Evolutionary conservation across 2,113 vertebrate genomes (phyloP).

Genomic region (Gyps fulvus): DNA sequence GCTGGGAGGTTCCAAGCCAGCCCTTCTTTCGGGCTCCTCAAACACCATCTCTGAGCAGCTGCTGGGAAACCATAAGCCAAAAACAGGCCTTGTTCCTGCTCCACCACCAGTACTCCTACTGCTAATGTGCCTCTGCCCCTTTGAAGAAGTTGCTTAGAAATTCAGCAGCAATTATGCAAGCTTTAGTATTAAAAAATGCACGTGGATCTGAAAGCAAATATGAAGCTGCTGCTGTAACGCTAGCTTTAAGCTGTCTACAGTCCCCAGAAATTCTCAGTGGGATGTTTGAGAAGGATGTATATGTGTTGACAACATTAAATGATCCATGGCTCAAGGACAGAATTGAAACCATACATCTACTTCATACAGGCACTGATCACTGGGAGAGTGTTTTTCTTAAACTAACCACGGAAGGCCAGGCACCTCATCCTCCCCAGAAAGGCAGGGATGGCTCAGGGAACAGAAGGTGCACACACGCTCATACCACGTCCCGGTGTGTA

Average conservation of each 20-base stretch:
- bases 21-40: neutral
- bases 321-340: conserved; percentile 62
- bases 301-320: conserved; percentile 63
- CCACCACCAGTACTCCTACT: neutral
- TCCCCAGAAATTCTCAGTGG: conserved; percentile 55
- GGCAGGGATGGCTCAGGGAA: neutral
- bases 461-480: conserved; percentile 10
- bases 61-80: neutral
- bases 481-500: fast-evolving
- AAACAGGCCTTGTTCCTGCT: neutral
- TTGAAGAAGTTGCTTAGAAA: conserved; percentile 42
- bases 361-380: conserved; percentile 25
- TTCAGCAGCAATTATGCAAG: conserved; percentile 55
- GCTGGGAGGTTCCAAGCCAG: neutral
- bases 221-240: conserved; percentile 37
- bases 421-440: neutral
- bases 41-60: neutral
- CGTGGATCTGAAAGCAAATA: conserved; percentile 46
- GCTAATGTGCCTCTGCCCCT: neutral
- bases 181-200: conserved; percentile 70
- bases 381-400: conserved; percentile 45
- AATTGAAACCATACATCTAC: conserved; percentile 51
- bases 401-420: neutral
- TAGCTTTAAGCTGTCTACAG: conserved; percentile 44
- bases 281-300: conserved; percentile 58